Base-by-base conservation (phyloP, 2,888 invertebrate genomes). In the Salpingus planirostris region DNA sequence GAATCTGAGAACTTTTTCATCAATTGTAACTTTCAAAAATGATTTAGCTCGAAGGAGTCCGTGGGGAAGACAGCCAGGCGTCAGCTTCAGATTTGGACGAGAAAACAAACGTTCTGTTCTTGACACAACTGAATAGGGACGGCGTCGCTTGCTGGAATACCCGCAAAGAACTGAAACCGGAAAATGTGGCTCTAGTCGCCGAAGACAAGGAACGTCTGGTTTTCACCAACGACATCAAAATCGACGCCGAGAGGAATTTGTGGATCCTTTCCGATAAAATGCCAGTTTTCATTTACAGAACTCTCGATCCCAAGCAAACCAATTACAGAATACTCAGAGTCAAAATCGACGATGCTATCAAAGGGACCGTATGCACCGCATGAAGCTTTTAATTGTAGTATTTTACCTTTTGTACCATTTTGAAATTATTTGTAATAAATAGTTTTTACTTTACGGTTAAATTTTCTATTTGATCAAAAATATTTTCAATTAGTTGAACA, bases 141-240 rank as follows among this genome's bases (percentile, higher is more conserved):
- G 85, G 80, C 1, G 70, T 88, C 2, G 82, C 78, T 1, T 88
- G 88, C 59, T 88, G 88, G 88, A 86, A 88, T 55, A 70, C 74
- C 1, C 68, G 70, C 29, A 76, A 73, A 43, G 74, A 78, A 0
- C 74, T 81, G 49, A 75, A 68, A 13, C 65, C 74, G 1, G 75
- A 78, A 25, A 82, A 73, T 52, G 70, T 80, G 52, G 80, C 74
- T 1, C 64, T 85, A 0, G 70, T 84, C 5, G 74, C 78, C 36
- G 73, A 72, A 29, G 81, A 86, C 53, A 69, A 77, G n/a, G 68
- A 69, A 21, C 71, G 75, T 4, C 64, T 81, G 38, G 71, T 84
- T 31, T 88, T 87, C 57, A 82, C 85, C 5, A 87, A 87, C 50
- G 88, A 88, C 51, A 54, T 88, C 36, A 80, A 78, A 67, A 15